Evolutionary conservation across 2,888 invertebrate genomes (phyloP).

Genomic region (Habrosyne pyritoides): DNA sequence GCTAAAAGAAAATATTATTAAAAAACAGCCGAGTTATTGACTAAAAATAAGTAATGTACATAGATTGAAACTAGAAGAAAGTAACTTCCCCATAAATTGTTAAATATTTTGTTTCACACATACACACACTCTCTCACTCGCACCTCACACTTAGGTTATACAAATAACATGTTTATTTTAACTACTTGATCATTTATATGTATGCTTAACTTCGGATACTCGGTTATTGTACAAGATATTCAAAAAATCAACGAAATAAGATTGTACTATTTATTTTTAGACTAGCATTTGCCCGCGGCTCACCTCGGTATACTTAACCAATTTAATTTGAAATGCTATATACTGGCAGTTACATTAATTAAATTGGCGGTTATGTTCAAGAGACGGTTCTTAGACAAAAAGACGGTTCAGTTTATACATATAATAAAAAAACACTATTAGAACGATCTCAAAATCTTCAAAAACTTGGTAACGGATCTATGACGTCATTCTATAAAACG

Average conservation of each 20-base stretch:
- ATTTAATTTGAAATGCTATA: not conserved
- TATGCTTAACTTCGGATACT: constrained; percentile 13
- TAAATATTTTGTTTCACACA: constrained; percentile 8
- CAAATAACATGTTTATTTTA: constrained; percentile 29
- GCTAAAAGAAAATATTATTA: not conserved
- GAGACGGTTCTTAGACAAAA: not conserved
- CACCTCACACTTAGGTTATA: constrained; percentile 15
- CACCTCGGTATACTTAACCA: not conserved
- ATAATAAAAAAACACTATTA: not conserved
- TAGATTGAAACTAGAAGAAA: not conserved
- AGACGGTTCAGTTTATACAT: not conserved
- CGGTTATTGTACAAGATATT: constrained; percentile 30
- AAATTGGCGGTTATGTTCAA: not conserved
- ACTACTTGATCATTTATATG: constrained; percentile 29
- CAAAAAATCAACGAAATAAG: constrained; percentile 22
- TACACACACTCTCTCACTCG: constrained; percentile 17
- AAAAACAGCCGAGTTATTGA: constrained; percentile 4
- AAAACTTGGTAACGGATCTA: constrained; percentile 5
- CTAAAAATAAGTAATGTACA: not conserved
- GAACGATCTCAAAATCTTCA: not conserved
- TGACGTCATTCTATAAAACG: not conserved
- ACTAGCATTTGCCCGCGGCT: not conserved
- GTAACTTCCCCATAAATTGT: constrained; percentile 18
- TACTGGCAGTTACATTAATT: not conserved
- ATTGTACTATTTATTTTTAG: constrained; percentile 27